Conservation (phyloP, 1,140 invertebrate species). For the Drosophila lacertosa region DNA sequence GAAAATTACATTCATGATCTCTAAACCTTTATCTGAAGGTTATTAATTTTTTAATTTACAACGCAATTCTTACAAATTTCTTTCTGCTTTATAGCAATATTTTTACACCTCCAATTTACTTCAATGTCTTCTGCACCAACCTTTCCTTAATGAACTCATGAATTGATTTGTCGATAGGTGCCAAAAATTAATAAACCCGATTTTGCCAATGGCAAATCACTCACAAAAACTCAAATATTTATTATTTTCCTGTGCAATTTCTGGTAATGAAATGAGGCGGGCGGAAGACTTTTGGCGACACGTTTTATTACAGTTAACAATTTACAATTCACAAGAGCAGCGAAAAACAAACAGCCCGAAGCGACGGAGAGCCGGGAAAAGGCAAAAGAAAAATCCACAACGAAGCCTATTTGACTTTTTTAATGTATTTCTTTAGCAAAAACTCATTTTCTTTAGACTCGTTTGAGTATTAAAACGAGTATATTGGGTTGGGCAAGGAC, state of each 20-base stretch:
- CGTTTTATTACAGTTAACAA: conserved; percentile 68
- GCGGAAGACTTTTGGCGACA: conserved; percentile 50
- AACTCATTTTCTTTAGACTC: too few relatives aligned
- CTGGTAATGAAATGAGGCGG: conserved; percentile 55
- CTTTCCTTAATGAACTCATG: too few relatives aligned
- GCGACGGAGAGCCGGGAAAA: conserved; percentile 15
- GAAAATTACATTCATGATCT: too few relatives aligned
- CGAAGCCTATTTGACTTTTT: conserved; percentile 58
- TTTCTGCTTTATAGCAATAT: too few relatives aligned
- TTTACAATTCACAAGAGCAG: conserved; percentile 41
- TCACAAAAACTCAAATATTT: conserved; percentile 48
- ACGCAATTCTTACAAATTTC: too few relatives aligned
- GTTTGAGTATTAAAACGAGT: too few relatives aligned
- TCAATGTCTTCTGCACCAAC: too few relatives aligned
- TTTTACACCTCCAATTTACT: too few relatives aligned
- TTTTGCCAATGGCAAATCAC: conserved; percentile 35
- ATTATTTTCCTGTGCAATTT: conserved; percentile 56
- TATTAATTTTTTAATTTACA: too few relatives aligned
- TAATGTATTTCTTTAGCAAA: conserved; percentile 57
- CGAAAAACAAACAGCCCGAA: conserved; percentile 48
- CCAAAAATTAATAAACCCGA: too few relatives aligned
- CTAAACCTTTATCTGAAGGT: too few relatives aligned
- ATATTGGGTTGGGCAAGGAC: too few relatives aligned
- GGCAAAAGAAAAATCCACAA: conserved; percentile 2
- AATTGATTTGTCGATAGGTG: conserved; percentile 53